A percentile compares a stretch with the other conserved stretches of the same genome.
These are phyloP conservation scores for Gorsachius magnificus DNA, from an alignment of 2,797 vertebrate species.

Conservation along the genomic window DNA sequence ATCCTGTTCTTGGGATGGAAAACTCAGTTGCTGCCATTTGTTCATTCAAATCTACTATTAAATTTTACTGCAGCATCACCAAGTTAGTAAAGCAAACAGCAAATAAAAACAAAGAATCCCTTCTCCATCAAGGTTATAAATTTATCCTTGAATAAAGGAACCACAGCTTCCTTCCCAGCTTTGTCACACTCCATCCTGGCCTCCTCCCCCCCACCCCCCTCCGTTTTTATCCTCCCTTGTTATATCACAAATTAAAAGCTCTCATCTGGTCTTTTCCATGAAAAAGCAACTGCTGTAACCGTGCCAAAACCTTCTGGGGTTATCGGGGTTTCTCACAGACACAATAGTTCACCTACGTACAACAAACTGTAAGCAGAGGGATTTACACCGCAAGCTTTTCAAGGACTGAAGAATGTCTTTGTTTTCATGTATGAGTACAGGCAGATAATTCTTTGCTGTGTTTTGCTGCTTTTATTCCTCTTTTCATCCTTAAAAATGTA, in stretches of 20 bases:
- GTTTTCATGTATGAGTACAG: neutral
- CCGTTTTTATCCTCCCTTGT: neutral
- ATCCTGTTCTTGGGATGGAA: neutral
- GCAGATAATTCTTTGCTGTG: neutral
- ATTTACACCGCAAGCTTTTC: neutral
- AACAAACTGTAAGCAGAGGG: fast-evolving
- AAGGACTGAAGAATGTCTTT: neutral
- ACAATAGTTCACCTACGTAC: neutral
- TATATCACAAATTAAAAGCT: neutral
- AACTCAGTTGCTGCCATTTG: neutral
- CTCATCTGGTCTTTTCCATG: neutral
- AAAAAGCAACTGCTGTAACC: neutral
- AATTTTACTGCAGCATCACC: neutral
- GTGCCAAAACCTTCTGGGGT: neutral
- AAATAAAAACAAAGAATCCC: neutral
- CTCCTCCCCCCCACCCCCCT: no score
- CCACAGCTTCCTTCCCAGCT: neutral
- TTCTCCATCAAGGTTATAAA: neutral
- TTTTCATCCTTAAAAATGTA: neutral
- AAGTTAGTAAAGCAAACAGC: neutral
- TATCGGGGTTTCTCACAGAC: neutral
- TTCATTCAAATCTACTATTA: neutral
- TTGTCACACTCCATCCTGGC: neutral
- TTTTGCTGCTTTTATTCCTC: neutral
- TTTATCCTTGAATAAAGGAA: neutral